Evolutionary conservation across 2,113 vertebrate genomes (phyloP).

Genomic region (Anguilla japonica): DNA sequence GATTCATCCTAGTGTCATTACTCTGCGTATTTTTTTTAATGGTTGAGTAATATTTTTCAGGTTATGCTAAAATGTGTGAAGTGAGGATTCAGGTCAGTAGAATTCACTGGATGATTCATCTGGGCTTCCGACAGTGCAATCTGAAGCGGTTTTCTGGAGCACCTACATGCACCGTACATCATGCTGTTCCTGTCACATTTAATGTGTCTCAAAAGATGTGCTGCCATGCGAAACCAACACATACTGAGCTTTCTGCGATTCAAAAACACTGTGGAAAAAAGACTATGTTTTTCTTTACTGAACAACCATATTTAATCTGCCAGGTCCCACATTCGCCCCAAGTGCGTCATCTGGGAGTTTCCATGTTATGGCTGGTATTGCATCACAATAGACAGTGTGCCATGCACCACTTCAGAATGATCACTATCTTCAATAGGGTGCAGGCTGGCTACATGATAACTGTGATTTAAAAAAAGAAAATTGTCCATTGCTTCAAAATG

Average conservation of each 20-base stretch:
- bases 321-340: not conserved
- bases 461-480: not conserved
- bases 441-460: not conserved
- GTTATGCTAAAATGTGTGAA: too few relatives aligned
- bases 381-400: not conserved
- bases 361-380: not conserved
- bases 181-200: not conserved
- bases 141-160: not conserved
- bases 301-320: not conserved
- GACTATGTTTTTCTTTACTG: not conserved
- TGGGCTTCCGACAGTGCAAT: too few relatives aligned
- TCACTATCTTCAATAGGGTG: not conserved
- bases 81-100: too few relatives aligned
- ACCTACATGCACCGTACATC: not conserved
- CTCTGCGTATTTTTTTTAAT: not conserved
- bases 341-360: not conserved
- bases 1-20: not conserved
- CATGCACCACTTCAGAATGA: not conserved
- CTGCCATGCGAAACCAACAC: not conserved
- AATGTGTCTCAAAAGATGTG: not conserved
- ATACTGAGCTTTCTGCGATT: not conserved
- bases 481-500: not conserved
- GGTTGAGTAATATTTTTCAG: not conserved
- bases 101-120: too few relatives aligned
- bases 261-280: not conserved